Percentiles rank a stretch among this genome's conserved stretches.
These are phyloP conservation scores for Ranitomeya variabilis DNA, from an alignment of 2,113 vertebrate genomes.

Conservation along the genomic window DNA sequence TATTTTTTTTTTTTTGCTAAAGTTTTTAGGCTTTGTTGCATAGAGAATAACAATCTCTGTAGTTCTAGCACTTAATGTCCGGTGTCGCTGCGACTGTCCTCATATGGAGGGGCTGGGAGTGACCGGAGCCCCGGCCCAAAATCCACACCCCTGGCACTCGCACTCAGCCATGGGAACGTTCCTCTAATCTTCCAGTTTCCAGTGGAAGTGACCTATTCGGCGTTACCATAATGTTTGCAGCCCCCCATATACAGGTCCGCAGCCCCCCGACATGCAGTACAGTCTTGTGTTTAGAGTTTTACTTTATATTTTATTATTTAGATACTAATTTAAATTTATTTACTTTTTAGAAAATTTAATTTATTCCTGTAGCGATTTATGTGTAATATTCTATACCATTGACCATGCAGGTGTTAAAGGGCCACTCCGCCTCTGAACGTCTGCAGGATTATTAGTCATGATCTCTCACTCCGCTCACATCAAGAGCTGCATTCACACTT, in stretches of 20 bases:
- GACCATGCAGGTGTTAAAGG: background rate
- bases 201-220: too few relatives aligned
- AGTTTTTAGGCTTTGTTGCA: background rate
- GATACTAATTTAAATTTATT: conserved; percentile 52
- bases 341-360: conserved; percentile 14
- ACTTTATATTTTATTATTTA: conserved; percentile 31
- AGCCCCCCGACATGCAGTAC: background rate
- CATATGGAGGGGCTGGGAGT: too few relatives aligned
- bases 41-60: background rate
- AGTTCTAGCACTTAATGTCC: background rate
- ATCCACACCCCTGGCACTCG: background rate
- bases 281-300: conserved; percentile 22
- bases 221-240: too few relatives aligned
- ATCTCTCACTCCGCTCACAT: background rate
- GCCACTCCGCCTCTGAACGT: background rate
- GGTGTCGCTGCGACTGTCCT: background rate
- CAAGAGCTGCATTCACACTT: background rate
- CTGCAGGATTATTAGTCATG: background rate
- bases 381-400: background rate
- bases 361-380: conserved; percentile 14
- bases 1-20: background rate
- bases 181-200: too few relatives aligned
- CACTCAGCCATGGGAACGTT: too few relatives aligned
- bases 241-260: background rate
- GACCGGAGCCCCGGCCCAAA: background rate